Percentiles rank a stretch among this genome's conserved stretches.
These are phyloP conservation scores for Esox masquinongy DNA, from an alignment of 2,797 vertebrate genomes.

Conservation along the genomic window DNA sequence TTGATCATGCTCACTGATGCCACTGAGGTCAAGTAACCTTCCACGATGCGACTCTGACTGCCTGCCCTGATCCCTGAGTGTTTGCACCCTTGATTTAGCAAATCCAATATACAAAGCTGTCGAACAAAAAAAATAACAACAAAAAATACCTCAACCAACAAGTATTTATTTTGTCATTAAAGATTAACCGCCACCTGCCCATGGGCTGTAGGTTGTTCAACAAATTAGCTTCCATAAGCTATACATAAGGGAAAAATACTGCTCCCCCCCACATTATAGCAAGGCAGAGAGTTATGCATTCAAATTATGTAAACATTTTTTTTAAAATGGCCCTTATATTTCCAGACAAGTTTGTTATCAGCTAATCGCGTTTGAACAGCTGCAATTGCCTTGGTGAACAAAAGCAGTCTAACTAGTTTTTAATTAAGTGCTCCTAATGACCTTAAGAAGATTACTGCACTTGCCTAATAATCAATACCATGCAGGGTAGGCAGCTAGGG, in stretches of 20 bases:
- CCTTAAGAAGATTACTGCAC: conserved; percentile 94
- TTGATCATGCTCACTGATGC: too few relatives aligned
- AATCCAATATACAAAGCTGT: not conserved
- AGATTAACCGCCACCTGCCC: not conserved
- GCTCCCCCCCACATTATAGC: conserved; percentile 17
- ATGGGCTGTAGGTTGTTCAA: not conserved
- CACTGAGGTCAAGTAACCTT: not conserved
- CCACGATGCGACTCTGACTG: not conserved
- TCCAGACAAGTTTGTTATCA: conserved; percentile 80
- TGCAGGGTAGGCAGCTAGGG: conserved; percentile 71
- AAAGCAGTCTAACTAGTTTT: conserved; percentile 93
- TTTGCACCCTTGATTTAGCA: not conserved
- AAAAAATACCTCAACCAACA: not conserved
- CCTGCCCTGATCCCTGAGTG: not conserved
- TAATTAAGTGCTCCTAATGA: conserved; percentile 99
- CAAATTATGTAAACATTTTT: conserved; percentile 70
- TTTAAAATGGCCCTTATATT: conserved; percentile 57
- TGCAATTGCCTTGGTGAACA: conserved; percentile 91
- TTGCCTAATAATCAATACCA: conserved; percentile 96
- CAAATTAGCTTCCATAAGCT: not conserved
- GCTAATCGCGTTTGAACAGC: conserved; percentile 93
- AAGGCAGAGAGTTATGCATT: conserved; percentile 54
- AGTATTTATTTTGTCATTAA: not conserved
- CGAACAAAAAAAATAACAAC: not conserved
- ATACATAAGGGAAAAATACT: not conserved